phyloP scores from a whole-genome alignment of 2,797 vertebrate species.

The Taeniopygia guttata region DNA sequence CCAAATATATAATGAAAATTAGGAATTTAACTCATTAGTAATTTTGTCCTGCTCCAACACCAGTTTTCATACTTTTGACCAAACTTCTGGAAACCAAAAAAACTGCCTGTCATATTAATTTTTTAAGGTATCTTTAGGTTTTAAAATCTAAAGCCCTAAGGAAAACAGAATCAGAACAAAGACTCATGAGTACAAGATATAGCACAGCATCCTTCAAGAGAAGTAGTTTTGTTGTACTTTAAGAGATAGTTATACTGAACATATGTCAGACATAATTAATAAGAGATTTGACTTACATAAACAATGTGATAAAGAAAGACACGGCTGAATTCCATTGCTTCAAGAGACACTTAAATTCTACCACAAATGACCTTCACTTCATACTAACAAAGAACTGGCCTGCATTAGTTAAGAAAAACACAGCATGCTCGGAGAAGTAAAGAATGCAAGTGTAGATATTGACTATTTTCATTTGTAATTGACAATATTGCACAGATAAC shows the following conservation, averaged over 20 bases:
- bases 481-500: background rate
- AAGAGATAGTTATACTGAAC: background rate
- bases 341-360: background rate
- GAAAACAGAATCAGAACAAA: background rate
- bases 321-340: background rate
- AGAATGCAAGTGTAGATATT: background rate
- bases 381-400: background rate
- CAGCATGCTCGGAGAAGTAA: background rate
- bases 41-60: background rate
- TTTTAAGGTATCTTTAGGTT: background rate
- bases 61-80: background rate
- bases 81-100: background rate
- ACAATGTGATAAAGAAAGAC: background rate
- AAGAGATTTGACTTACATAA: background rate
- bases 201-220: background rate
- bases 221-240: background rate
- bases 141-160: background rate
- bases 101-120: background rate
- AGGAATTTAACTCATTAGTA: background rate
- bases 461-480: background rate
- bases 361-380: background rate
- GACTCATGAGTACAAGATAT: background rate
- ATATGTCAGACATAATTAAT: background rate
- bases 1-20: background rate
- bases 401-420: background rate